Evolutionary conservation across 2,888 invertebrate genomes (phyloP).

Genomic region (Cataglyphis rosenhaueri): DNA sequence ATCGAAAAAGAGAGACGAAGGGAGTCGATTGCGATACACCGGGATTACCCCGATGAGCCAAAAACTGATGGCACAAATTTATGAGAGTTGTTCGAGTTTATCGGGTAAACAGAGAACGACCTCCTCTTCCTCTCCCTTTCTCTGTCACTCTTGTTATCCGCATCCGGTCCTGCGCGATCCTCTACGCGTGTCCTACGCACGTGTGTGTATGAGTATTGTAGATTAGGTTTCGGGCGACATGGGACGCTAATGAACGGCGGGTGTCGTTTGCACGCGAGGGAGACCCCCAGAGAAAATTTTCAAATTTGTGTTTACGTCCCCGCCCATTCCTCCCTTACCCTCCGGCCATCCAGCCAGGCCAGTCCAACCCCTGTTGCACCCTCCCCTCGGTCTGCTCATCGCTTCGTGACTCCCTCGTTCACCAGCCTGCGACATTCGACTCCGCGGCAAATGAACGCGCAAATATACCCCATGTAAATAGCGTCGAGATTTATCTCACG

Average conservation of each 20-base stretch:
- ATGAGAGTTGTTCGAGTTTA: conserved; percentile 77
- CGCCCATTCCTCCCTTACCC: background rate
- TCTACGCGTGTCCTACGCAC: conserved; percentile 55
- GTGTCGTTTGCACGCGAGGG: conserved; percentile 76
- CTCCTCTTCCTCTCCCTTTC: background rate
- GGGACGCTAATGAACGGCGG: conserved; percentile 79
- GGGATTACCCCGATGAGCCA: conserved; percentile 47
- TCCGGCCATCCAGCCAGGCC: background rate
- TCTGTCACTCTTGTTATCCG: background rate
- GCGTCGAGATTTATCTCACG: conserved; percentile 63
- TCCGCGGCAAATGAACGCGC: conserved; percentile 65
- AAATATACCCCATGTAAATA: conserved; percentile 66
- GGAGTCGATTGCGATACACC: background rate
- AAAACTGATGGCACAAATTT: conserved; percentile 78
- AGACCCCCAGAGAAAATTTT: conserved; percentile 67
- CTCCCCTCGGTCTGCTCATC: conserved; percentile 2
- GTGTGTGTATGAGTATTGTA: conserved; percentile 36
- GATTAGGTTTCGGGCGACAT: conserved; percentile 76
- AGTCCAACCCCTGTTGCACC: conserved; percentile 38
- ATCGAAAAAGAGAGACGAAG: background rate
- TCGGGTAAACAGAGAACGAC: conserved; percentile 60
- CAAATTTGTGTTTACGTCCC: conserved; percentile 73
- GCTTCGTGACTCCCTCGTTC: conserved; percentile 30
- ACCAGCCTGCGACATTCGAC: conserved; percentile 45
- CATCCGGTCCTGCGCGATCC: conserved; percentile 58